Percentiles rank a stretch among this genome's conserved stretches.
phyloP scores from a whole-genome alignment of 1,140 invertebrate species.

The Drosophila mayri region DNA sequence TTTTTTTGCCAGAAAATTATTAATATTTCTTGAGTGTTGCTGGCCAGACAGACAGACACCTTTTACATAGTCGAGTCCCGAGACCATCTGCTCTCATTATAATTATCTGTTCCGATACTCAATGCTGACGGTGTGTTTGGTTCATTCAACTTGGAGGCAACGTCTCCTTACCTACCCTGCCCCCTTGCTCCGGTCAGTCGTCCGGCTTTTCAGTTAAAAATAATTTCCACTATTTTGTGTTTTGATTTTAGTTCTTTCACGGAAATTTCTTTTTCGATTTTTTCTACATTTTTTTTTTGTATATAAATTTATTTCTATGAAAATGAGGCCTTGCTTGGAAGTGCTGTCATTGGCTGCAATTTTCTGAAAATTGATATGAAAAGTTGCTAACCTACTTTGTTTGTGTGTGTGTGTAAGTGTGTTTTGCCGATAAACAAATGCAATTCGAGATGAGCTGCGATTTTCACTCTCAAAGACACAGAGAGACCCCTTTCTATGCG shows the following conservation, averaged over 20 bases:
- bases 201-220: conserved; percentile 57
- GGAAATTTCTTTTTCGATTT: not conserved
- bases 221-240: conserved; percentile 43
- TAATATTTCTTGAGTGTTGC: conserved; percentile 16
- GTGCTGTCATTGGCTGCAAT: conserved; percentile 9
- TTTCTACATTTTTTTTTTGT: not conserved
- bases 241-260: conserved; percentile 24
- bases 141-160: conserved; percentile 59
- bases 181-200: conserved; percentile 38
- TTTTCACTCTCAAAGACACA: conserved; percentile 11
- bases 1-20: conserved; percentile 7
- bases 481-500: conserved; percentile 1
- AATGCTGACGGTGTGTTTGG: conserved; percentile 34
- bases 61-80: conserved; percentile 11
- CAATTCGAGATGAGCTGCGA: conserved; percentile 64
- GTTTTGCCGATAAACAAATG: conserved; percentile 32
- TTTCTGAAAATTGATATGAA: conserved; percentile 65
- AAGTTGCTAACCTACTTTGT: conserved; percentile 24
- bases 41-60: conserved; percentile 22
- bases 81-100: conserved; percentile 39
- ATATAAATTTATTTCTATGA: conserved; percentile 18
- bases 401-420: conserved; percentile 13
- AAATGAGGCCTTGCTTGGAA: conserved; percentile 9
- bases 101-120: conserved; percentile 33
- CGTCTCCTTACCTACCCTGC: not conserved